A percentile compares a stretch with the other conserved stretches of the same genome.
Conservation (phyloP, 2,888 invertebrate genomes). For the Hirtodrosophila alboralis region DNA sequence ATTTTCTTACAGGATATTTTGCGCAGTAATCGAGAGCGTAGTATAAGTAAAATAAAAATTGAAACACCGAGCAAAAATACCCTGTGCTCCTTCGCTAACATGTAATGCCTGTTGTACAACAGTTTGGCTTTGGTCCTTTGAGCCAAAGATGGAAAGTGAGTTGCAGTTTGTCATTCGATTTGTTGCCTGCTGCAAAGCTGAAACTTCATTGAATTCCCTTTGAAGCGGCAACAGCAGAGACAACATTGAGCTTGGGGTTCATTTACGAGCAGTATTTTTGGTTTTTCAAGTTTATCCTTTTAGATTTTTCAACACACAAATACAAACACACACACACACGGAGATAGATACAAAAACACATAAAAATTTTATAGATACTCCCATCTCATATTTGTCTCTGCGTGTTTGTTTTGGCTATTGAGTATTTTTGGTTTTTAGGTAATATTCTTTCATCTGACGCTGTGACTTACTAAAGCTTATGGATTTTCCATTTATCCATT, state of each 20-base stretch:
- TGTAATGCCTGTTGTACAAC: neutral
- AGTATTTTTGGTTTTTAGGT: conserved; percentile 19
- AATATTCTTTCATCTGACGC: conserved; percentile 20
- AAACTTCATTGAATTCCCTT: conserved; percentile 31
- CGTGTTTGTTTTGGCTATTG: conserved; percentile 17
- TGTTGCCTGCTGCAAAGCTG: conserved; percentile 23
- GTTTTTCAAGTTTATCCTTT: conserved; percentile 23
- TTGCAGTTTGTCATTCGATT: conserved; percentile 35
- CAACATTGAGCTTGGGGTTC: conserved; percentile 16
- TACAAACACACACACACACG: conserved; percentile 7
- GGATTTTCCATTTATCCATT: conserved; percentile 30
- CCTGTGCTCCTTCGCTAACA: neutral
- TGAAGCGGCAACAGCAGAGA: conserved; percentile 17
- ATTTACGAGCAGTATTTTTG: conserved; percentile 22
- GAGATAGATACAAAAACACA: conserved; percentile 14
- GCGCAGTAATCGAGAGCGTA: conserved; percentile 31
- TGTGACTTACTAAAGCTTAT: conserved; percentile 7
- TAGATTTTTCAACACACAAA: conserved; percentile 9
- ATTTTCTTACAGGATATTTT: conserved; percentile 3
- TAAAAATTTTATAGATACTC: conserved; percentile 12
- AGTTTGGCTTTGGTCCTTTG: conserved; percentile 3
- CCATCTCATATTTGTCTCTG: conserved; percentile 4
- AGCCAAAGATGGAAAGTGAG: conserved; percentile 36
- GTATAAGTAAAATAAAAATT: conserved; percentile 18
- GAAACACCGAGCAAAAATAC: neutral